phyloP scores from a whole-genome alignment of 2,888 invertebrate species.

The Parnassius mnemosyne region DNA sequence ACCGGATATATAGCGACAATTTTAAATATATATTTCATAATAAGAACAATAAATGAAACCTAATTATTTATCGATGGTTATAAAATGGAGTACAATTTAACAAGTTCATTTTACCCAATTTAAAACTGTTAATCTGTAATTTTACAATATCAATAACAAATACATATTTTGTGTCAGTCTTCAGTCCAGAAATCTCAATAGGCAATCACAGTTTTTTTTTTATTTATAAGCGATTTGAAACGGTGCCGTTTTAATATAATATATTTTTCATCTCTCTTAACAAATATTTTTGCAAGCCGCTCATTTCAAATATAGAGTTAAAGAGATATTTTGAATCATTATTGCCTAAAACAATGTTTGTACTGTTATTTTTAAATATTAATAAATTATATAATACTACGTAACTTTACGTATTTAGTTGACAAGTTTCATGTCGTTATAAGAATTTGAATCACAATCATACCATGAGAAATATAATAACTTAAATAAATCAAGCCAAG shows the following conservation, averaged over 20 bases:
- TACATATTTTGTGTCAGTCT: constrained; percentile 66
- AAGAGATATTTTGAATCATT: constrained; percentile 11
- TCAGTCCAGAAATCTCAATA: constrained; percentile 76
- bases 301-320: constrained; percentile 35
- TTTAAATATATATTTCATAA: neutral
- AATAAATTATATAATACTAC: neutral
- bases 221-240: constrained; percentile 49
- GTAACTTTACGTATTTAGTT: too few species aligned
- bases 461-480: too few species aligned
- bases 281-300: constrained; percentile 1
- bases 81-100: too few species aligned
- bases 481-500: neutral
- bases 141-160: constrained; percentile 33
- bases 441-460: too few species aligned
- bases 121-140: constrained; percentile 27
- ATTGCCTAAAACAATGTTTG: constrained; percentile 1
- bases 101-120: neutral
- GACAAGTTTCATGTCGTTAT: too few species aligned
- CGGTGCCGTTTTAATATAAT: constrained; percentile 48
- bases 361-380: neutral
- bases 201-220: constrained; percentile 68
- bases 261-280: constrained; percentile 24
- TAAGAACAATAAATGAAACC: neutral
- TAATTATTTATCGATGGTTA: too few species aligned
- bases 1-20: constrained; percentile 38